A percentile compares a stretch with the other conserved stretches of the same genome.
These are phyloP conservation scores for Natator depressus DNA, from an alignment of 2,113 vertebrate genomes.

Conservation along the genomic window DNA sequence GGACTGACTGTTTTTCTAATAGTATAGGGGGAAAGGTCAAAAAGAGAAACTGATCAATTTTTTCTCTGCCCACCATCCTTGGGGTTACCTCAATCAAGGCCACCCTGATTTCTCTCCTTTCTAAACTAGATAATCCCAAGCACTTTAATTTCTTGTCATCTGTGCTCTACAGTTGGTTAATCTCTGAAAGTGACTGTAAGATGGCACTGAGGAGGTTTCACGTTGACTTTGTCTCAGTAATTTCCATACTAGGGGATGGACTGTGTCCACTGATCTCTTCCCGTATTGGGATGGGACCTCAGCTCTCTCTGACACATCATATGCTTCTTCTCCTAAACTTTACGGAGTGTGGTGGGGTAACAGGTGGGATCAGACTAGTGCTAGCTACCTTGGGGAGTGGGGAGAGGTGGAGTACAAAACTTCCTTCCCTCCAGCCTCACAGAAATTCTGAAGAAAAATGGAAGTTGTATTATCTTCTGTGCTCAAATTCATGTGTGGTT, in stretches of 20 bases:
- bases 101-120: background rate
- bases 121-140: constrained; percentile 1
- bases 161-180: background rate
- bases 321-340: background rate
- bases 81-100: background rate
- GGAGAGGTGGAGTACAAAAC: background rate
- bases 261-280: background rate
- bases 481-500: background rate
- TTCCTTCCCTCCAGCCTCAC: background rate
- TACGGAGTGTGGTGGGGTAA: background rate
- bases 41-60: constrained; percentile 19
- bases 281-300: background rate
- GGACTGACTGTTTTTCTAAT: background rate
- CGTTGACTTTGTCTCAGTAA: background rate
- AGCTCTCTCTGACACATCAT: background rate
- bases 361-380: background rate
- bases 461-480: background rate
- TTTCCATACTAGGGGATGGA: background rate
- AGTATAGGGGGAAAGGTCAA: background rate
- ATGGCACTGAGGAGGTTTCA: background rate
- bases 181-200: too few species aligned
- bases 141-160: background rate
- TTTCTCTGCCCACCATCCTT: background rate
- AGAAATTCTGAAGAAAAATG: background rate
- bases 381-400: rapidly evolving